A percentile compares a stretch with the other conserved stretches of the same genome.
Evolutionary conservation across 2,797 vertebrate species (phyloP).

Genomic region (Tinamus major): DNA sequence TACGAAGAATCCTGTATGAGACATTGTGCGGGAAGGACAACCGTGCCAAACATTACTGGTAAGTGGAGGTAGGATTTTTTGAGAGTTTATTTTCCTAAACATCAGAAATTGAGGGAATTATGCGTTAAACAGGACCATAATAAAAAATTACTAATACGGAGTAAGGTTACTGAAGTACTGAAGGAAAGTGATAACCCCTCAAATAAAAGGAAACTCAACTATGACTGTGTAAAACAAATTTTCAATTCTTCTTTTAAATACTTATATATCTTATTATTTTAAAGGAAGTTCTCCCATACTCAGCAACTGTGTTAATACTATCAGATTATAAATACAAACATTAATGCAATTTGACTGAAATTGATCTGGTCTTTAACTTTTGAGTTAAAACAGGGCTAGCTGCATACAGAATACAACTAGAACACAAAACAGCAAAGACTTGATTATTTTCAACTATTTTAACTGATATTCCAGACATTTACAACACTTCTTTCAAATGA

Average conservation of each 20-base stretch:
- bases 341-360: background rate
- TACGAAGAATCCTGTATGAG: fast-evolving
- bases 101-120: background rate
- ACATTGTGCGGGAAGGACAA: background rate
- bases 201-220: background rate
- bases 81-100: background rate
- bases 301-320: background rate
- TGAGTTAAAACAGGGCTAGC: background rate
- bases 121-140: background rate
- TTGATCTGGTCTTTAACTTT: background rate
- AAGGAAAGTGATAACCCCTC: background rate
- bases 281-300: background rate
- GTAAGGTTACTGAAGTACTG: background rate
- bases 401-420: background rate
- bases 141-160: background rate
- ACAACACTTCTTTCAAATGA: background rate
- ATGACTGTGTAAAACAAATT: background rate
- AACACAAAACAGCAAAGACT: background rate
- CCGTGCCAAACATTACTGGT: background rate
- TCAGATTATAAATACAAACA: background rate
- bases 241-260: background rate
- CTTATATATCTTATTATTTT: background rate
- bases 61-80: background rate
- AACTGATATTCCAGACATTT: background rate
- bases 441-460: background rate